Evolutionary conservation across 2,888 invertebrate species (phyloP).

Genomic region (Chrysolina haemoptera): DNA sequence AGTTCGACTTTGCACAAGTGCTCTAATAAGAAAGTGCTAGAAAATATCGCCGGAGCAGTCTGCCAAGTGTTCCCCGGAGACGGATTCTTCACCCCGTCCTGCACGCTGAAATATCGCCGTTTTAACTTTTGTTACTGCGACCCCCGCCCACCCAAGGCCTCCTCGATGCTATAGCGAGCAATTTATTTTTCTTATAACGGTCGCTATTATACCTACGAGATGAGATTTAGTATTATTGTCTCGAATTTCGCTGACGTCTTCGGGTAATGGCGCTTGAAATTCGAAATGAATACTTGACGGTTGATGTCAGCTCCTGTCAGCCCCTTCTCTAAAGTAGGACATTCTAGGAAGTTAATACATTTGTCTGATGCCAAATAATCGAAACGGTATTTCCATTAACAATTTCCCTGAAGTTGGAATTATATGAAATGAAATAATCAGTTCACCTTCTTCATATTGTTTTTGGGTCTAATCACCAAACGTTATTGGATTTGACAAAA

Average conservation of each 20-base stretch:
- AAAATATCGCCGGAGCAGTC: conserved; percentile 65
- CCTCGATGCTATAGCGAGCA: conserved; percentile 44
- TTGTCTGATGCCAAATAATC: too few species aligned
- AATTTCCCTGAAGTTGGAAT: too few species aligned
- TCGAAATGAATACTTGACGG: conserved; percentile 10
- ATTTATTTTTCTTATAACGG: conserved; percentile 52
- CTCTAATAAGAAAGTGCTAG: conserved; percentile 69
- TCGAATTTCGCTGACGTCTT: conserved; percentile 36
- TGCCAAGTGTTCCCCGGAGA: conserved; percentile 64
- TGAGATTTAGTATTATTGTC: conserved; percentile 50
- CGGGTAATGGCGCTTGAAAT: conserved; percentile 42
- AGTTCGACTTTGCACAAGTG: conserved; percentile 69
- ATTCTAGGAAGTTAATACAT: neutral
- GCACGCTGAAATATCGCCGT: conserved; percentile 60
- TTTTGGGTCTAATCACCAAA: too few species aligned
- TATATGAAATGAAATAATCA: too few species aligned
- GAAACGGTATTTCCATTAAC: too few species aligned
- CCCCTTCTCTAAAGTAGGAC: neutral
- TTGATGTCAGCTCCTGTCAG: neutral
- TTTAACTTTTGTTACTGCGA: conserved; percentile 58
- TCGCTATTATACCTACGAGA: conserved; percentile 45
- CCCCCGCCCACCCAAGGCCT: conserved; percentile 46
- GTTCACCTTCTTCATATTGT: too few species aligned
- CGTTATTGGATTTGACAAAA: too few species aligned
- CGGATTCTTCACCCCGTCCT: conserved; percentile 63